phyloP scores from a whole-genome alignment of 2,113 vertebrate species.

The Struthio camelus region DNA sequence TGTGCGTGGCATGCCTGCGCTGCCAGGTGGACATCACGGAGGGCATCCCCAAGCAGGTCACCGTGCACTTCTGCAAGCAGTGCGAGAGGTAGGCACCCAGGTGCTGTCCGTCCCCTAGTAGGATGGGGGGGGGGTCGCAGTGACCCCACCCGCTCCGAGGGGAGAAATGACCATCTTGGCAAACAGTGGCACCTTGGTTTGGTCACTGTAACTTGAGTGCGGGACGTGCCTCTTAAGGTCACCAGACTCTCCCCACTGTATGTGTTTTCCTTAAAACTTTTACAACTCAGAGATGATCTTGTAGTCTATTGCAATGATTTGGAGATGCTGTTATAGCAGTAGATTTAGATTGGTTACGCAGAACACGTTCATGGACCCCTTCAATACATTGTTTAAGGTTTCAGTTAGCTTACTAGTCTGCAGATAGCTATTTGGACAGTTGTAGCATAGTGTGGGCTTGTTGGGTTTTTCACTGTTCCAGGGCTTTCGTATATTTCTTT shows the following conservation, averaged over 20 bases:
- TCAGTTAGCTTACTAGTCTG: not conserved
- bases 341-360: not conserved
- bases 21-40: slow-evolving; percentile 96
- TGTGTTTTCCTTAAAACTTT: rapidly evolving
- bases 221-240: too few species aligned
- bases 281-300: not conserved
- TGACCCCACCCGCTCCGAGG: too few species aligned
- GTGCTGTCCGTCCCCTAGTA: rapidly evolving
- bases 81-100: slow-evolving; percentile 86
- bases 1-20: slow-evolving; percentile 94
- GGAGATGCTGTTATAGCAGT: not conserved
- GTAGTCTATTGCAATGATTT: not conserved
- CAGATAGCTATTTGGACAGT: not conserved
- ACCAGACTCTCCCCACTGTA: too few species aligned
- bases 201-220: too few species aligned
- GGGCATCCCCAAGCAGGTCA: slow-evolving; percentile 96
- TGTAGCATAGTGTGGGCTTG: not conserved
- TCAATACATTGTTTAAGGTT: not conserved
- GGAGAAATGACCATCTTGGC: too few species aligned
- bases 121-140: too few species aligned
- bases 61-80: slow-evolving; percentile 94
- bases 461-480: not conserved
- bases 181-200: too few species aligned
- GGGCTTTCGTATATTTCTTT: rapidly evolving
- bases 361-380: not conserved